A percentile compares a stretch with the other conserved stretches of the same genome.
Evolutionary conservation across 2,113 vertebrate genomes (phyloP).

Genomic region (Strix uralensis): DNA sequence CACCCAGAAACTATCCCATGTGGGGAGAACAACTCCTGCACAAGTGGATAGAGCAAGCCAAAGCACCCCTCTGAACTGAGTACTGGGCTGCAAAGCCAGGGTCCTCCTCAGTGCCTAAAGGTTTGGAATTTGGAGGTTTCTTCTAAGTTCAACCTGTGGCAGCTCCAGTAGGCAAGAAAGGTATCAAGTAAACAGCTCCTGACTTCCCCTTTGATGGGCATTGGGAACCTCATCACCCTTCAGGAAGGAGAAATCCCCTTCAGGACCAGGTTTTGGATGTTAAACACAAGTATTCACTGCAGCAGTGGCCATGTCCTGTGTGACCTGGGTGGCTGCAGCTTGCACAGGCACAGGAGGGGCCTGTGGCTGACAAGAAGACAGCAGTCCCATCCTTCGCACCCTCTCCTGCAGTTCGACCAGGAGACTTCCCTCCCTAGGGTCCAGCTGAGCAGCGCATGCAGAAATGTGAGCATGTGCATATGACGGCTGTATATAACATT

Average conservation of each 20-base stretch:
- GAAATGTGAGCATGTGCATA: fast-evolving
- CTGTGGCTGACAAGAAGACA: not conserved
- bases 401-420: fast-evolving
- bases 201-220: not conserved
- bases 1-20: not conserved
- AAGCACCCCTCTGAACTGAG: not conserved
- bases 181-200: not conserved
- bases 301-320: fast-evolving
- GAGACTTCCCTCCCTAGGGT: not conserved
- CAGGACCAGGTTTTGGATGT: not conserved
- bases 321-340: fast-evolving
- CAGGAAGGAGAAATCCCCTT: not conserved
- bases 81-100: not conserved
- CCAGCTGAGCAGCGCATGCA: fast-evolving
- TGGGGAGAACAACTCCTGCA: fast-evolving
- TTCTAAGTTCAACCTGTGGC: not conserved
- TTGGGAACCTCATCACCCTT: not conserved
- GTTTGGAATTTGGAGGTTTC: not conserved
- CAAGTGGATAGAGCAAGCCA: not conserved
- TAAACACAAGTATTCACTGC: not conserved
- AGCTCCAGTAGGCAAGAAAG: not conserved
- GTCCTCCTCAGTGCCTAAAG: not conserved
- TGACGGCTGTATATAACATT: not conserved
- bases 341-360: not conserved
- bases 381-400: not conserved